These are phyloP conservation scores for Apamea anceps DNA, from an alignment of 2,888 invertebrate species.

Conservation along the genomic window DNA sequence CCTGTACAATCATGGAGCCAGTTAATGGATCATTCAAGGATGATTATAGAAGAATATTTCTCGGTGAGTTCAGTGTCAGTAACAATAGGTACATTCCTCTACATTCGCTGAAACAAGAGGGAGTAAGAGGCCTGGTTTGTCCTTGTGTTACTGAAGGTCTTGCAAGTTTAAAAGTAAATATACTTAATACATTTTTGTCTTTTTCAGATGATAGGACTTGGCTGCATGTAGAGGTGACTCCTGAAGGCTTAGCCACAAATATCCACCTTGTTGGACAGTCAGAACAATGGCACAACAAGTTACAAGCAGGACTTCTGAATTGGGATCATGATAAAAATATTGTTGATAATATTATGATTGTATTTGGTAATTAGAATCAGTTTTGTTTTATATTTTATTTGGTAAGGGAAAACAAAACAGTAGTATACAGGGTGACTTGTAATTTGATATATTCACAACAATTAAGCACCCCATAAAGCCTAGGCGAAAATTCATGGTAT, in stretches of 20 bases:
- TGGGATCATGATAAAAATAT: constrained; percentile 87
- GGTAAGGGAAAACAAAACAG: not conserved
- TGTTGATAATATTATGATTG: constrained; percentile 80
- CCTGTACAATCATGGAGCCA: constrained; percentile 83
- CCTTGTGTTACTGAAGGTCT: not conserved
- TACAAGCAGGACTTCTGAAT: constrained; percentile 78
- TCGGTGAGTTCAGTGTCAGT: constrained; percentile 73
- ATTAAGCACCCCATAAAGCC: not conserved
- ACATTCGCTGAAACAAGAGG: not conserved
- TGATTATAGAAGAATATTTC: constrained; percentile 81
- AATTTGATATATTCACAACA: not conserved
- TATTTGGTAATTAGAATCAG: constrained; percentile 78
- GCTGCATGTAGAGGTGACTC: constrained; percentile 84
- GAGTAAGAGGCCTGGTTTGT: not conserved
- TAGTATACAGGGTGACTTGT: not conserved
- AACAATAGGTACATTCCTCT: not conserved
- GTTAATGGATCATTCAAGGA: constrained; percentile 80
- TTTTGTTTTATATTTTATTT: not conserved
- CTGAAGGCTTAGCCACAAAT: constrained; percentile 81
- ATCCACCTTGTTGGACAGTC: constrained; percentile 83
- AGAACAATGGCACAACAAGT: constrained; percentile 78
- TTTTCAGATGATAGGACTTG: constrained; percentile 81
- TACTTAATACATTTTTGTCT: not conserved
- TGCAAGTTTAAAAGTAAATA: not conserved
- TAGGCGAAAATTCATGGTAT: not conserved